Base-by-base conservation (phyloP, 2,888 invertebrate species). In the Morpho helenor region DNA sequence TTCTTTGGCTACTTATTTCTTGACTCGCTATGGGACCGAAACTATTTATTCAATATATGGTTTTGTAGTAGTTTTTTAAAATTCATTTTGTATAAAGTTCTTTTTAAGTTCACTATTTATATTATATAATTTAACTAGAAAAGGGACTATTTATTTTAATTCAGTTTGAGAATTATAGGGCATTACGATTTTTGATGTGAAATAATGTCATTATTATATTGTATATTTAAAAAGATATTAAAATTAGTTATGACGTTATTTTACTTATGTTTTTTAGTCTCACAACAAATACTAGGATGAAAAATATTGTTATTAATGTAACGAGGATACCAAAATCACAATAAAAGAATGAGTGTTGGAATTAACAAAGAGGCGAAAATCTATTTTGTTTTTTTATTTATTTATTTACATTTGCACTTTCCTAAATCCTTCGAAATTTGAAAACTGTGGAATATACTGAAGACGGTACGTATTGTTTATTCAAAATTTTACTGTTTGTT, bases 281-380 rank as follows among this genome's bases (percentile, higher is more conserved):
- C 91, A 91, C 91, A 91, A 91, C 91, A 91, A 91, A 91, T 91
- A 90, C 77, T 84, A 89, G 85, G 83, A 72, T 75, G 76, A 74
- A 76, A 77, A 70, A 76, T 73, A 73, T 67, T 67, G 71, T 77
- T 75, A 75, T 73, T 78, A 78, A 79, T 88, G 82, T 88, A 84
- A 82, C 75, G 75, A 75, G 74, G 73, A 83, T 81, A 86, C 83
- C 82, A 84, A 88, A 86, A 87, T 82, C 81, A 81, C 82, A 90
- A 91, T 91, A 84, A 91, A 91, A 89, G 83, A 87, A 91, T 88
- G 87, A 91, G 89, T 91, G 91, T 90, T 88, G 89, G 85, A 91
- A 90, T 90, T 91, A 91, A 91, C 88, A 84, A 87, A 87, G 81
- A 84, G 82, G 80, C 80, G 80, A 88, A 77, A 82, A 79, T 80